Evolutionary conservation across 2,888 invertebrate genomes (phyloP), one percentile per base, ranked within the genome.

Genomic region (Volucella inanis): DNA sequence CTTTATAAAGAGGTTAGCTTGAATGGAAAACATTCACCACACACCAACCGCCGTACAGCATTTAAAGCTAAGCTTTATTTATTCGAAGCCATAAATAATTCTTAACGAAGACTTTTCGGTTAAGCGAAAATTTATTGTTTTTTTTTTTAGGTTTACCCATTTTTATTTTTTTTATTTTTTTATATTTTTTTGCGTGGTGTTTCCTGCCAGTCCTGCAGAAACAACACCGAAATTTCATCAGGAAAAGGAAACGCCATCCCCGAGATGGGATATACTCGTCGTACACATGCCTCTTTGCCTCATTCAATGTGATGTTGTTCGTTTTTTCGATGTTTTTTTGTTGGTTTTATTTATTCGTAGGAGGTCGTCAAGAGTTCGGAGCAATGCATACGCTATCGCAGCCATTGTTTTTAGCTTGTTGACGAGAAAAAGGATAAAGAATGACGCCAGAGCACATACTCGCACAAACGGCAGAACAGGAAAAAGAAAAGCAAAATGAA

Each of bases 31-130:
- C 79, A 76, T 79, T 75, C 78, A 71, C 82, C 75, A 78, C 76
- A 80, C 81, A 75, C 43, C 70, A 75, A 79, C 82, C 81, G 77
- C 79, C 70, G 83, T 67, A 83, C 78, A 83, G 71, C 87, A 87
- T 87, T 89, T 88, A 89, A 89, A 87, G 87, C 88, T 89, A 88
- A 89, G 88, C 89, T 88, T 88, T 89, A 89, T 89, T 89, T 88
- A 89, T 89, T 88, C 88, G 82, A 87, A 87, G 87, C 87, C 87
- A 89, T 89, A 89, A 89, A 89, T 89, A 89, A 89, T 88, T 87
- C 88, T 88, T 88, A 88, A 88, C 87, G 84, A 87, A 81, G 76
- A 85, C 85, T 85, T 81, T 76, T 85, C 85, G 81, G 85, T 76
- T 85, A 85, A 81, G 85, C 85, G 85, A 76, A 76, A 85, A 85